These are phyloP conservation scores for Sericinus montela DNA, from an alignment of 2,888 invertebrate species.

Conservation along the genomic window DNA sequence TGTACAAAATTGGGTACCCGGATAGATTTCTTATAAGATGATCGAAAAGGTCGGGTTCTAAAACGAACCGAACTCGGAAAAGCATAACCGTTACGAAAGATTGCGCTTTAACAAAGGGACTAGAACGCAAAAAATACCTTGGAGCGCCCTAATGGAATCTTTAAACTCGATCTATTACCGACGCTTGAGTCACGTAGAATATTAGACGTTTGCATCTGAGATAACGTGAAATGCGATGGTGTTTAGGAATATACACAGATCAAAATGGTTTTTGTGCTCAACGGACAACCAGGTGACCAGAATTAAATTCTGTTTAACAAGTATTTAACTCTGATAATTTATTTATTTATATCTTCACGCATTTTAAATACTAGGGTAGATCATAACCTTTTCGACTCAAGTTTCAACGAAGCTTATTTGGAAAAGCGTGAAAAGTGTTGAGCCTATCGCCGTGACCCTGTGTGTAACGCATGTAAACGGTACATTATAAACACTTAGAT, in stretches of 20 bases:
- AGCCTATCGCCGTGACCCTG: too few species aligned
- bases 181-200: constrained; percentile 68
- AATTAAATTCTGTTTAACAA: background rate
- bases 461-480: too few species aligned
- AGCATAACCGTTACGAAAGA: constrained; percentile 61
- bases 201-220: constrained; percentile 49
- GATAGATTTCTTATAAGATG: constrained; percentile 19
- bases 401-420: too few species aligned
- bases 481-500: too few species aligned
- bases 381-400: too few species aligned
- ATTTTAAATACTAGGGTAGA: too few species aligned
- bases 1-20: background rate
- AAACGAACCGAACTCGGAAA: constrained; percentile 53
- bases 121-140: constrained; percentile 41
- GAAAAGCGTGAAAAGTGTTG: too few species aligned
- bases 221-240: constrained; percentile 13
- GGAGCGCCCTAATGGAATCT: constrained; percentile 55
- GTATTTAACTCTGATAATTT: background rate
- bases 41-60: constrained; percentile 25
- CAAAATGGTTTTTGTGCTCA: constrained; percentile 10
- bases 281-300: constrained; percentile 8
- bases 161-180: constrained; percentile 52
- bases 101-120: constrained; percentile 61
- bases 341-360: too few species aligned
- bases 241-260: constrained; percentile 12